Evolutionary conservation across 1,140 invertebrate species (phyloP), one percentile per base, ranked within the genome.

Genomic region (Sitodiplosis mosellana): DNA sequence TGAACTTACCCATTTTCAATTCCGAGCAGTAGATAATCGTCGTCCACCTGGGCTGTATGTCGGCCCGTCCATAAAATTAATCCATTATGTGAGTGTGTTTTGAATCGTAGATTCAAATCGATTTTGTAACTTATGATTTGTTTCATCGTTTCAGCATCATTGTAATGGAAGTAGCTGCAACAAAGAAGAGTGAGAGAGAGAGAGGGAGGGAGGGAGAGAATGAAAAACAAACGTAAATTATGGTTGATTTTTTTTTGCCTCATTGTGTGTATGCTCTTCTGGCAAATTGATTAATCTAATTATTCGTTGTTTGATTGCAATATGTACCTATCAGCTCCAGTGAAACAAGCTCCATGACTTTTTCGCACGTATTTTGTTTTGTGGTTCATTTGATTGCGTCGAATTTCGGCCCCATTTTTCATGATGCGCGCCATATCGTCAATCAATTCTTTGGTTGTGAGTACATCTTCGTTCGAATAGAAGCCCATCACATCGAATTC

Each of bases 21-120:
- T 36, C 87, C 89, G 37, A 96, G 68, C 12, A 85, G 81, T 17
- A 95, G 67, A 66, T 83, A 94, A 55, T 78, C 76, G 61, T 87
- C 83, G 33, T 75, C 73, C 3, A 69, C 65, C 33, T 72, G 72
- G 50, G 68, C 69, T 51, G 72, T 72, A 53, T 79, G 75, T 34
- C 80, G 71, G n/a, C 88, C 87, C 50, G 80, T 82, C 89, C 89
- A 94, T 18, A 95, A 68, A n/a, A 96, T 69, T 44, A 96, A 67
- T 0, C 89, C 90, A 42, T 64, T 58, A 22, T 55, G 53, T 22
- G 62, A 64, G 38, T 61, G 57, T 33, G 62, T 61, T 48, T 62
- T 63, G 41, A 64, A 64, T 34, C 62, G 55, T 42, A 64, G 49
- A 55, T 64, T 64, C 15, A 64, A 55, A 50, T 64, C 62, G 19